Percentiles rank a stretch among this genome's conserved stretches.
Conservation (phyloP, 2,113 vertebrate species). For the Otocyon megalotis region DNA sequence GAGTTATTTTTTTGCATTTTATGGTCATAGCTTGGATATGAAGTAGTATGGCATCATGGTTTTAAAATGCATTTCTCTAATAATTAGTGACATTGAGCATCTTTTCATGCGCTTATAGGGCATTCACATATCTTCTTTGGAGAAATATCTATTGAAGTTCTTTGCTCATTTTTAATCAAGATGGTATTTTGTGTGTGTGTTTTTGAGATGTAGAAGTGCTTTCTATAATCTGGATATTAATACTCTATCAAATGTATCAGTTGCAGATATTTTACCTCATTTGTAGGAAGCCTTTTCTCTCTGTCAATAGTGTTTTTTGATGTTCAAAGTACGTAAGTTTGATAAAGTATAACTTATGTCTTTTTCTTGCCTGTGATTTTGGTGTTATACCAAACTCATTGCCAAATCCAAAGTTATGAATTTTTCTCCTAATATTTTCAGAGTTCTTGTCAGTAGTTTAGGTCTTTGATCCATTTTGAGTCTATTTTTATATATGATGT, state of each 20-base stretch:
- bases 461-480: background rate
- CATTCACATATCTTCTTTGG: background rate
- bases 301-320: background rate
- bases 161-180: background rate
- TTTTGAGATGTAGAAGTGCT: background rate
- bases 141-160: background rate
- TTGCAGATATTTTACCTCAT: background rate
- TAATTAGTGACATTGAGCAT: background rate
- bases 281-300: background rate
- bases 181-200: background rate
- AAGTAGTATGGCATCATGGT: background rate
- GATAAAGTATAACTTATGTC: background rate
- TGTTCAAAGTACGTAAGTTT: background rate
- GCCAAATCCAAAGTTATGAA: background rate
- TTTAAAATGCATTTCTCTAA: background rate
- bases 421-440: background rate
- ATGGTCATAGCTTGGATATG: background rate
- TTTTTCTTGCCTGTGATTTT: background rate
- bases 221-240: background rate
- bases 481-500: background rate
- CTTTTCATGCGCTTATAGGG: background rate
- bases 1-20: background rate
- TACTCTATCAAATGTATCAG: background rate
- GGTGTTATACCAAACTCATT: background rate
- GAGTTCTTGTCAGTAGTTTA: background rate